Evolutionary conservation across 2,888 invertebrate genomes (phyloP), one percentile per base, ranked within the genome.

Genomic region (Arenicola marina): DNA sequence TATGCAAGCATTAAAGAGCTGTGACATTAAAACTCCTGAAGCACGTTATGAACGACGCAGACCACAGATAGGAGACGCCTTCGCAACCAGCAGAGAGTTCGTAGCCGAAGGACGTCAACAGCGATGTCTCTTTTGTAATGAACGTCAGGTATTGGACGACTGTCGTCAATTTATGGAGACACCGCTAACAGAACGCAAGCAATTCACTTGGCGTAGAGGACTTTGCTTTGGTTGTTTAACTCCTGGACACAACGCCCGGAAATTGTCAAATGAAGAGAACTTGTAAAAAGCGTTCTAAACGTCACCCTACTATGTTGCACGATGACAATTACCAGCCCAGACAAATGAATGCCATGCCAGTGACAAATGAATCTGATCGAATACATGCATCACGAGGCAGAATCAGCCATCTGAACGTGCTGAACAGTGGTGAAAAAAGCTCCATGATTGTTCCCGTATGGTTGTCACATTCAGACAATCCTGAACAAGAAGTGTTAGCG

Each of bases 141-240:
- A n/a, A n/a, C n/a, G 11, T n/a, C 4, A 24, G 4, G 59, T 54
- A 21, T 45, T 18, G 29, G 32, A 38, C 4, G 2, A 15, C 21
- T 31, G 29, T 11, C 7, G 43, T 7, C 34, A 51, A 24, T 24
- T 51, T 4, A 31, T 48, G 4, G 21, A 31, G 7, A 32, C 32
- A 45, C 18, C 44, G 24, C 4, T 24, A 44, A 51, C 7, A 54
- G 31, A 54, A 29, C 38, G n/a, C 11, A 11, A 59, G 18, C 11
- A 48, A 48, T 38, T 34, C 56, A 62, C 59, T 21, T 56, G 31
- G 38, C 58, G 56, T 11, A 61, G 69, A 15, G 56, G 62, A 4
- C 53, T 73, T 2, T 71, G 70, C 55, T 73, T 63, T 66, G 71
- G 69, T 15, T 73, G 73, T 57, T 43, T 73, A n/a, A 2, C 45